These are phyloP conservation scores for Meiosimyza platycephala DNA, from an alignment of 2,888 invertebrate genomes.

Conservation along the genomic window DNA sequence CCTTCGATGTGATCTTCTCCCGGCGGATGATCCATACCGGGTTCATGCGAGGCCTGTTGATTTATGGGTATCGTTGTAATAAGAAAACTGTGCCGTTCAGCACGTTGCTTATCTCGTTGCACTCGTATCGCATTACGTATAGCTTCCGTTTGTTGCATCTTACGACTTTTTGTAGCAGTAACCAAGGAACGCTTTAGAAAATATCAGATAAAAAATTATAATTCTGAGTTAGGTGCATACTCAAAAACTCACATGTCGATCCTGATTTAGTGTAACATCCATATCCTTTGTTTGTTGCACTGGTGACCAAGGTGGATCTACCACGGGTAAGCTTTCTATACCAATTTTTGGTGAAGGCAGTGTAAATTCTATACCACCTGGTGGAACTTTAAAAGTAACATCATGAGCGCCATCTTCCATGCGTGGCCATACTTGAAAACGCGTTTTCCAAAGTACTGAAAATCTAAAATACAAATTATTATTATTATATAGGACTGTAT, in stretches of 20 bases:
- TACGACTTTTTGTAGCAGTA: constrained; percentile 97
- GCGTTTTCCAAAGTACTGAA: constrained; percentile 94
- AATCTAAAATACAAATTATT: constrained; percentile 71
- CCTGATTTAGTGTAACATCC: constrained; percentile 98
- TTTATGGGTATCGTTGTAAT: constrained; percentile 96
- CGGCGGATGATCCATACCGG: constrained; percentile 80
- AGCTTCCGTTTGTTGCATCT: constrained; percentile 98
- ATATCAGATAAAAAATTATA: constrained; percentile 12
- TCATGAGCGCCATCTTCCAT: constrained; percentile 97
- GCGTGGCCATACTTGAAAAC: constrained; percentile 98
- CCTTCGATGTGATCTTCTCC: constrained; percentile 78
- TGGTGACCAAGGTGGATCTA: constrained; percentile 99
- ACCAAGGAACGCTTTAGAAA: constrained; percentile 88
- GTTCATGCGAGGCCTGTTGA: constrained; percentile 95
- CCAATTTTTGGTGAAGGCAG: constrained; percentile 99
- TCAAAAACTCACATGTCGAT: constrained; percentile 82
- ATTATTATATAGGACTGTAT: background rate
- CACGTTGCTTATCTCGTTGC: constrained; percentile 93
- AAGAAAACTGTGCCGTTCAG: constrained; percentile 94
- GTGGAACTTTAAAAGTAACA: constrained; percentile 95
- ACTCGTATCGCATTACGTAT: constrained; percentile 95
- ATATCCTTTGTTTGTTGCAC: constrained; percentile 98
- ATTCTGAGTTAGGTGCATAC: constrained; percentile 7
- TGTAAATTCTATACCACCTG: constrained; percentile 99
- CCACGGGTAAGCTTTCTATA: constrained; percentile 91